A percentile compares a stretch with the other conserved stretches of the same genome.
Evolutionary conservation across 2,888 invertebrate species (phyloP).

Genomic region (Drosophila ochracea): DNA sequence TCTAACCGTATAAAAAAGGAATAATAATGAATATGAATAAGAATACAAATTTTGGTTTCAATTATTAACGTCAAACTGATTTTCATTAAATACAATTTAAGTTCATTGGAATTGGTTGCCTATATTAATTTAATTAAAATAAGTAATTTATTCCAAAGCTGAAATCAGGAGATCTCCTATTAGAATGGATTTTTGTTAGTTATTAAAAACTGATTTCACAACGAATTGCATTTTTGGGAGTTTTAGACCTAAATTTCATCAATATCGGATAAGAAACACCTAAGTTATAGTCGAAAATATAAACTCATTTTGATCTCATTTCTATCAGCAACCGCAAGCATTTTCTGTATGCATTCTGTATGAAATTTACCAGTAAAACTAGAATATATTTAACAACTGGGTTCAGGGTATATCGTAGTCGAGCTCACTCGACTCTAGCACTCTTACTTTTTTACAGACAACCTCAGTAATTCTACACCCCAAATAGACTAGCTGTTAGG

Average conservation of each 20-base stretch:
- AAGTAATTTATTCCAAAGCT: too few relatives aligned
- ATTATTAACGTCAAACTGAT: not conserved
- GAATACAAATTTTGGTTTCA: not conserved
- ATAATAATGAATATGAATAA: not conserved
- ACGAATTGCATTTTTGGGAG: not conserved
- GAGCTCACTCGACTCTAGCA: too few relatives aligned
- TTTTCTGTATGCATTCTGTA: too few relatives aligned
- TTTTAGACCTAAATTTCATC: not conserved
- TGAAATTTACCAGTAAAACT: too few relatives aligned
- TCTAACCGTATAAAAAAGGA: not conserved
- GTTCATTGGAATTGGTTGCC: not conserved
- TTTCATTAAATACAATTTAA: too few relatives aligned
- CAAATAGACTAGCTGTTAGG: not conserved
- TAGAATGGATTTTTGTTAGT: not conserved
- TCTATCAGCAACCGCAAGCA: too few relatives aligned
- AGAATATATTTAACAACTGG: too few relatives aligned
- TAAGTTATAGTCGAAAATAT: too few relatives aligned
- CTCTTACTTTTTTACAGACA: not conserved
- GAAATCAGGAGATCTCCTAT: too few relatives aligned
- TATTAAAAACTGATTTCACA: not conserved
- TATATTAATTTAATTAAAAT: not conserved
- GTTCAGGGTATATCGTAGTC: too few relatives aligned
- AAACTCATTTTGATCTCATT: too few relatives aligned
- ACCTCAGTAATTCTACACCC: not conserved
- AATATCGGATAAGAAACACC: too few relatives aligned